Percentiles rank a stretch among this genome's conserved stretches.
Conservation (phyloP, 2,888 invertebrate species). For the Saturnia japonica region DNA sequence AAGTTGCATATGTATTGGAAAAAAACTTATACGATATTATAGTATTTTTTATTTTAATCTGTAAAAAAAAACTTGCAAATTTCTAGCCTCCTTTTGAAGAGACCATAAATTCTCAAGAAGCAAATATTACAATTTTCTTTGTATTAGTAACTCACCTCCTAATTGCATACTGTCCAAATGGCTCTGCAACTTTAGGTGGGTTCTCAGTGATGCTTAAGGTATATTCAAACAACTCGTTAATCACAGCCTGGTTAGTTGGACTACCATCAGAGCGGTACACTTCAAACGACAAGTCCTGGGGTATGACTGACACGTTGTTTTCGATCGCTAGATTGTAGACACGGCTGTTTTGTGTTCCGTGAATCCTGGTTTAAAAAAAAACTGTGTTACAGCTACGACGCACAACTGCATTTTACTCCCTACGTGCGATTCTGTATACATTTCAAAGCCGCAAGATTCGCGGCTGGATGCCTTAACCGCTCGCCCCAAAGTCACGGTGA, state of each 20-base stretch:
- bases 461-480: too few relatives aligned
- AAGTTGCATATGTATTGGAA: too few relatives aligned
- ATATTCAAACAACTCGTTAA: conserved; percentile 45
- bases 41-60: too few relatives aligned
- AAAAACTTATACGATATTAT: background rate
- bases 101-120: too few relatives aligned
- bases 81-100: too few relatives aligned
- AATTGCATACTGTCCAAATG: conserved; percentile 50
- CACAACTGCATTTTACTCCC: too few relatives aligned
- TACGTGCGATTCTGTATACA: too few relatives aligned
- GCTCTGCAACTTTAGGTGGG: conserved; percentile 40
- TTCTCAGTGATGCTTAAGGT: conserved; percentile 36
- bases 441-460: too few relatives aligned
- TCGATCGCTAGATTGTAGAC: conserved; percentile 49
- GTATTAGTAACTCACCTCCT: conserved; percentile 40
- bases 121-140: background rate
- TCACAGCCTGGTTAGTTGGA: conserved; percentile 24
- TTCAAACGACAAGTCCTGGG: conserved; percentile 45
- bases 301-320: conserved; percentile 45
- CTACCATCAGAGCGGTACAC: conserved; percentile 47
- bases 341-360: conserved; percentile 42
- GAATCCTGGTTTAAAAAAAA: conserved; percentile 39
- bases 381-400: too few relatives aligned
- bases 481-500: too few relatives aligned
- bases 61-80: too few relatives aligned